Conservation (phyloP, 2,888 invertebrate genomes). For the Sminthurides aquaticus region DNA sequence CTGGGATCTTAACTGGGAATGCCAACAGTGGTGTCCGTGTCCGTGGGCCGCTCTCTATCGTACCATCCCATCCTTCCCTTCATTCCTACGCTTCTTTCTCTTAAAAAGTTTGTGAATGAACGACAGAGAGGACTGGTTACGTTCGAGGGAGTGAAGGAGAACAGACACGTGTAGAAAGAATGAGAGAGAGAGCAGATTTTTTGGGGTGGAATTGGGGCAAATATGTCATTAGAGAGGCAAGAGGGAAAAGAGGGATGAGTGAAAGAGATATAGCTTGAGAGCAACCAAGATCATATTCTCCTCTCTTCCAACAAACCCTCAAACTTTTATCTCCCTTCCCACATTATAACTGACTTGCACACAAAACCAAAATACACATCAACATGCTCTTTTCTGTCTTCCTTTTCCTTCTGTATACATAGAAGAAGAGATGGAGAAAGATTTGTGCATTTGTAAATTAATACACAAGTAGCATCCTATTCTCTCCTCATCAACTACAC, state of each 20-base stretch:
- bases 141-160: constrained; percentile 20
- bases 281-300: background rate
- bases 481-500: no score
- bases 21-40: no score
- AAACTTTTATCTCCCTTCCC: background rate
- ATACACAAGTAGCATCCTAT: no score
- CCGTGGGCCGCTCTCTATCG: no score
- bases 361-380: background rate
- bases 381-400: background rate
- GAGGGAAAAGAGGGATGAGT: background rate
- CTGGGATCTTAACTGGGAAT: background rate
- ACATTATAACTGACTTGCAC: no score
- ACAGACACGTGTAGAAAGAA: constrained; percentile 26
- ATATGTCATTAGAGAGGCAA: constrained; percentile 6
- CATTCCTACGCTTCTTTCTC: background rate
- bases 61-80: background rate
- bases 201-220: constrained; percentile 21
- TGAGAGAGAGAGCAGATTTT: constrained; percentile 17
- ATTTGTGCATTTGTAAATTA: no score
- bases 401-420: background rate
- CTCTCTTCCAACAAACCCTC: background rate
- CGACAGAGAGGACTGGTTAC: constrained; percentile 25
- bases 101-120: constrained; percentile 23
- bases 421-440: no score
- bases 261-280: background rate